Conservation (phyloP, 2,113 vertebrate genomes). For the Elanus axillaris region DNA sequence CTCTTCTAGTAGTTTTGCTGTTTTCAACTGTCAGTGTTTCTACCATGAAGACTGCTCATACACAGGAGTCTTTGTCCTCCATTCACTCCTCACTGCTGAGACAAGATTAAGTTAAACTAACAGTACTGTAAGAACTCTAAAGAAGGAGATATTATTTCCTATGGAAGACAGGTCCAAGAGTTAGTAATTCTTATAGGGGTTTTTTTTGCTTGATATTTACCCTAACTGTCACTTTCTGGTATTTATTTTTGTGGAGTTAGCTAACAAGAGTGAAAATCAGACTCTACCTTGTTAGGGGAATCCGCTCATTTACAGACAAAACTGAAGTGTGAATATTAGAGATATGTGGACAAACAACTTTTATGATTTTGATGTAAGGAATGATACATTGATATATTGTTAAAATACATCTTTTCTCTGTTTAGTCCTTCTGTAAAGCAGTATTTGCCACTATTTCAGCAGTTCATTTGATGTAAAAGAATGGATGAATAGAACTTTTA, state of each 20-base stretch:
- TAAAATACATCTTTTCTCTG: not conserved
- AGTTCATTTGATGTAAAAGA: not conserved
- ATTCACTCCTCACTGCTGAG: not conserved
- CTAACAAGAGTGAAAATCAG: not conserved
- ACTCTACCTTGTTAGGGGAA: not conserved
- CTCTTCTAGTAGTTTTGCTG: not conserved
- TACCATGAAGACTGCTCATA: not conserved
- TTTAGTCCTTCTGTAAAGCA: not conserved
- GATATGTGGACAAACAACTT: not conserved
- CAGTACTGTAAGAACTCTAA: not conserved
- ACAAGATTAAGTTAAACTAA: not conserved
- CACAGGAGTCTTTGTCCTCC: not conserved
- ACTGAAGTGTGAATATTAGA: not conserved
- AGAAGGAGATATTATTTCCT: not conserved
- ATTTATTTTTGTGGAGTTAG: not conserved
- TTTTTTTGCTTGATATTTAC: not conserved
- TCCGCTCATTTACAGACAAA: not conserved
- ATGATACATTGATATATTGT: not conserved
- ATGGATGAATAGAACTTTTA: not conserved
- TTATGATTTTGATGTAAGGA: not conserved
- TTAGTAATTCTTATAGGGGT: not conserved
- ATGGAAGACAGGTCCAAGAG: not conserved
- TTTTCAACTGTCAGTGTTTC: not conserved
- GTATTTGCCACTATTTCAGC: not conserved
- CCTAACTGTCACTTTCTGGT: not conserved